Percentiles rank a stretch among this genome's conserved stretches.
Conservation (phyloP, 2,797 vertebrate species). For the Gymnothorax reevesii region DNA sequence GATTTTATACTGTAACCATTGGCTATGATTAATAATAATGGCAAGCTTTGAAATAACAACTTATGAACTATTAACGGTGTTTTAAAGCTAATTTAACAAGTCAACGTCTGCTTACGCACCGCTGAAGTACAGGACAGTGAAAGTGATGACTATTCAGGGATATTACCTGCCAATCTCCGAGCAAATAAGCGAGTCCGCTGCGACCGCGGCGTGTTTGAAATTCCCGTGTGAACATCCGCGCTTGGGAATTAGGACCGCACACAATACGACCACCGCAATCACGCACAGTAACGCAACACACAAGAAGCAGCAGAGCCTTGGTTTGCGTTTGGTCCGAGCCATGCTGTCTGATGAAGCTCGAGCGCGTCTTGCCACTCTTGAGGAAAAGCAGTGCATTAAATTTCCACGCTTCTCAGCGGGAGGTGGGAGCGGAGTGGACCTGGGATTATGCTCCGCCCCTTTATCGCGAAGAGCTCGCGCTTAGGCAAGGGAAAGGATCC, state of each 20-base stretch:
- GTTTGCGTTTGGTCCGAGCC: constrained; percentile 50
- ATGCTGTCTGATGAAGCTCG: constrained; percentile 39
- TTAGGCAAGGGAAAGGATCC: no score
- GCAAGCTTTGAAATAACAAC: not conserved
- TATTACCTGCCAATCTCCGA: constrained; percentile 48
- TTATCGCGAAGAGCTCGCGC: no score
- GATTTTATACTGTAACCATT: not conserved
- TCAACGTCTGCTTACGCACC: not conserved
- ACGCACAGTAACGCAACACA: constrained; percentile 35
- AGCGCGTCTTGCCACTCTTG: not conserved
- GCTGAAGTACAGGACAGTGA: not conserved
- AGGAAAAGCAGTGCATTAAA: not conserved
- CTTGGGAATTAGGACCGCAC: constrained; percentile 30
- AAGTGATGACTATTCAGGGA: not conserved
- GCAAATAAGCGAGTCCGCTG: constrained; percentile 68
- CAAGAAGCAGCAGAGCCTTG: constrained; percentile 47
- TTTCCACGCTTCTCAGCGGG: not conserved
- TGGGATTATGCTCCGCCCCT: no score
- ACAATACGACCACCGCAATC: constrained; percentile 45
- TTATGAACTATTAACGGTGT: not conserved
- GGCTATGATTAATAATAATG: not conserved
- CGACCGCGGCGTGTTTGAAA: constrained; percentile 62
- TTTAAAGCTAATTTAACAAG: not conserved
- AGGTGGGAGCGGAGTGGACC: no score
- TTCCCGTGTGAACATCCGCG: constrained; percentile 45